A percentile compares a stretch with the other conserved stretches of the same genome.
These are phyloP conservation scores for Ctenoplectra terminalis DNA, from an alignment of 1,140 invertebrate species.

Conservation along the genomic window DNA sequence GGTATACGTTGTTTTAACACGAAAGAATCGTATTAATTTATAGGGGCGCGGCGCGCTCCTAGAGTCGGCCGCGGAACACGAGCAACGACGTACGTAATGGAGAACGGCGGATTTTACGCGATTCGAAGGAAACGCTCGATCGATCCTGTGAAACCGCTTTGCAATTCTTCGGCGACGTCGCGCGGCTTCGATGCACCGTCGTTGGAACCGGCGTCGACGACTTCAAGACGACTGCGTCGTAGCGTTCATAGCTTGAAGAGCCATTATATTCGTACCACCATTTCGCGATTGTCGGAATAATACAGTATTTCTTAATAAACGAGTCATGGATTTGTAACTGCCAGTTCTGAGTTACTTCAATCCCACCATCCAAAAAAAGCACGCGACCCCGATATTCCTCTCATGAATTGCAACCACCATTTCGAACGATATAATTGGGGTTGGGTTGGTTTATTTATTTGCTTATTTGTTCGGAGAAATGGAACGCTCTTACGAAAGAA, in stretches of 20 bases:
- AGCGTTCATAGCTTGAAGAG: slow-evolving; percentile 63
- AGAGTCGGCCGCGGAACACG: neutral
- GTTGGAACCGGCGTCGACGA: neutral
- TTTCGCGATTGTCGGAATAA: slow-evolving; percentile 70
- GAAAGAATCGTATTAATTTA: slow-evolving; percentile 18
- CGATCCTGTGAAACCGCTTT: neutral
- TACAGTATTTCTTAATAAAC: slow-evolving; percentile 76
- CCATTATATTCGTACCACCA: slow-evolving; percentile 72
- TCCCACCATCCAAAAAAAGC: neutral
- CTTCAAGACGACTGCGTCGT: slow-evolving; percentile 36
- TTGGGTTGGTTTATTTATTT: neutral
- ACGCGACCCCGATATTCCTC: neutral
- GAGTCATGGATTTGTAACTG: slow-evolving; percentile 71
- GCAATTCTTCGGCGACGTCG: neutral
- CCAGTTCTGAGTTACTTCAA: slow-evolving; percentile 12
- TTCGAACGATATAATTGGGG: neutral
- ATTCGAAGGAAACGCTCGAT: neutral
- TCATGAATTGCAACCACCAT: too few relatives aligned
- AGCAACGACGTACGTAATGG: neutral
- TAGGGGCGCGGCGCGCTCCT: neutral
- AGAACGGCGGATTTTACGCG: too few relatives aligned
- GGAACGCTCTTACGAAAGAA: neutral
- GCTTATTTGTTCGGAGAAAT: neutral
- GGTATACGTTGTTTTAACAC: slow-evolving; percentile 45
- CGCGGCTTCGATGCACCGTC: slow-evolving; percentile 1